Base-by-base conservation (phyloP, 2,113 vertebrate genomes). In the Paradisaea rubra region DNA sequence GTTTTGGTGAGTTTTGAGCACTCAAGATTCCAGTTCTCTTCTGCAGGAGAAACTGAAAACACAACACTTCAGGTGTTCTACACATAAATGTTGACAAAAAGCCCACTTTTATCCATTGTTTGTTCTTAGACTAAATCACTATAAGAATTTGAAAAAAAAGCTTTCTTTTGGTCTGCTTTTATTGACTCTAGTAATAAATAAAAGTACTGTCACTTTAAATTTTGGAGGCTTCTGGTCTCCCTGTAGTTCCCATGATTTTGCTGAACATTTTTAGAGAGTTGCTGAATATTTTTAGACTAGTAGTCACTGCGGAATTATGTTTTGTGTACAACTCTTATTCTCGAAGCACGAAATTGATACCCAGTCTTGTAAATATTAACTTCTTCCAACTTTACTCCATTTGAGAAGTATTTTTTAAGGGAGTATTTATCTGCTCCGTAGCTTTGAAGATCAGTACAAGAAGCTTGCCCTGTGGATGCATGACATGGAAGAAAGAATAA, bases 381-480 rank as follows among this genome's bases (percentile, higher is more conserved):
- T 74, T 84, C 60, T 79, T 88, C 15, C 59, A 69, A 72, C 25
- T 93, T 88, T 49, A 42, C 19, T 44, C 23, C 15, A 69, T 49
- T 59, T 79, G 42, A 77, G 61, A 86, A 81, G 53, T 91, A 45
- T 15, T 85, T 68, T 69, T 93, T 74, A 90, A 78, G 45, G 35
- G 11, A 68, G 5, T 89, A 78, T 83, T 66, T 95, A 57, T 97
- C 65, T 64, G 15, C 69, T 86, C 41, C 23, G 24, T 95, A 99
- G 99, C 80, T 99, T 99, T 97, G 98, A 99, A 89, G 97, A 97
- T 78, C 98, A 97, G 73, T 98, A 98, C 86, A 98, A 98, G 91
- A 98, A 97, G 90, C 95, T 99, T 93, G 98, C 92, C 70, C 83
- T 97, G 77, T 99, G 99, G 99, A 97, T 99, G 70, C 97, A 92